Conservation (phyloP, 2,113 vertebrate genomes). For the Camelus dromedarius region DNA sequence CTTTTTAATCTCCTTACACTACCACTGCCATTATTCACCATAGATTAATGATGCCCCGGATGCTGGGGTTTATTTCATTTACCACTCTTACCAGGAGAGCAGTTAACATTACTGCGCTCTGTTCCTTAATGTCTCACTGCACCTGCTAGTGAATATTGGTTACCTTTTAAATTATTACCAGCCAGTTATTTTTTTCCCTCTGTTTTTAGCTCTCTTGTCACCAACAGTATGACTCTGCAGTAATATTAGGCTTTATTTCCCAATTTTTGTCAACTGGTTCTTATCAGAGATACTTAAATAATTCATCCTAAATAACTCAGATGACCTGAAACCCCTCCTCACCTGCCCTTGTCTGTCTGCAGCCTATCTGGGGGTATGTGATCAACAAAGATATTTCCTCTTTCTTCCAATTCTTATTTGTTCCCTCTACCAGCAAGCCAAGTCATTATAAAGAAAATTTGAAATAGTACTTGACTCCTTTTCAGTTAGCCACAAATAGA, state of each 20-base stretch:
- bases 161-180: slow-evolving; percentile 90
- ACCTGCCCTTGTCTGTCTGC: background rate
- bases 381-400: background rate
- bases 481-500: background rate
- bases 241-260: slow-evolving; percentile 82
- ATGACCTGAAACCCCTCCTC: background rate
- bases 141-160: slow-evolving; percentile 89
- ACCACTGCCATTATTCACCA: slow-evolving; percentile 90
- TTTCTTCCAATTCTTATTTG: background rate
- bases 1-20: slow-evolving; percentile 93
- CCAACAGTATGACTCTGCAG: slow-evolving; percentile 79
- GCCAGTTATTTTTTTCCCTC: slow-evolving; percentile 63
- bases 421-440: background rate
- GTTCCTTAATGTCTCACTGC: slow-evolving; percentile 90
- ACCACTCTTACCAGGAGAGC: slow-evolving; percentile 91
- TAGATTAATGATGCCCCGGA: slow-evolving; percentile 90
- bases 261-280: slow-evolving; percentile 82
- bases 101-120: slow-evolving; percentile 91
- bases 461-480: background rate
- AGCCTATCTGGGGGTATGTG: background rate
- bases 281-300: slow-evolving; percentile 69
- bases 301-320: slow-evolving; percentile 72
- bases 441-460: background rate
- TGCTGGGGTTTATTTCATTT: slow-evolving; percentile 91
- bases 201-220: slow-evolving; percentile 62